phyloP scores from a whole-genome alignment of 2,113 vertebrate genomes.

The Collichthys lucidus region DNA sequence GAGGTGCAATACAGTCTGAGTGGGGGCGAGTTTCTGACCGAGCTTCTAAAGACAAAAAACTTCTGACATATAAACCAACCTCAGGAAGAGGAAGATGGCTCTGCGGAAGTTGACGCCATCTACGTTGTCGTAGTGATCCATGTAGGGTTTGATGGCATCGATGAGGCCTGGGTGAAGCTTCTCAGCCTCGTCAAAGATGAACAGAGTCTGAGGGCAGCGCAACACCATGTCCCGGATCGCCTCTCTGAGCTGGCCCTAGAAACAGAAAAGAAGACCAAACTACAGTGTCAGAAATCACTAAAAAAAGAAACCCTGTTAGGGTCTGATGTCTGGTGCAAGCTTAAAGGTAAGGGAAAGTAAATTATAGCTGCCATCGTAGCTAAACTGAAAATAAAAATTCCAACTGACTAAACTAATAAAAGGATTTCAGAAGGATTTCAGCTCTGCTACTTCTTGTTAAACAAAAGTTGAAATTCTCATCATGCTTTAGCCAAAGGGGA shows the following conservation, averaged over 20 bases:
- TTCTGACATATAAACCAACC: slow-evolving; percentile 80
- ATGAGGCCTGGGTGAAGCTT: slow-evolving; percentile 91
- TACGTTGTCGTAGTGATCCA: slow-evolving; percentile 81
- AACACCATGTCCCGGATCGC: slow-evolving; percentile 85
- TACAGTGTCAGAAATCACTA: not conserved
- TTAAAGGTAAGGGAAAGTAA: not conserved
- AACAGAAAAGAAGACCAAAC: not conserved
- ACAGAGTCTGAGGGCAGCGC: slow-evolving; percentile 89
- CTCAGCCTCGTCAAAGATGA: slow-evolving; percentile 96
- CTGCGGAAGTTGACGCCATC: slow-evolving; percentile 77
- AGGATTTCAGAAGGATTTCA: no score
- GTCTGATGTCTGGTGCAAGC: not conserved
- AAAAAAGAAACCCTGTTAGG: not conserved
- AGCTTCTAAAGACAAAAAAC: not conserved
- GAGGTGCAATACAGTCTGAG: not conserved
- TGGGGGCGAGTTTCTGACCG: not conserved
- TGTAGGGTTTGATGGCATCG: slow-evolving; percentile 88
- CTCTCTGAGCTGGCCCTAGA: slow-evolving; percentile 87
- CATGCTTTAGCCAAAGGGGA: no score
- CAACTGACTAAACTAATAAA: no score
- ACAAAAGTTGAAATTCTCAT: no score
- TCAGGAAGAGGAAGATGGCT: slow-evolving; percentile 94
- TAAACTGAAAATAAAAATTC: no score
- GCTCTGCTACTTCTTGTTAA: no score
- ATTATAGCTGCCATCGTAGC: not conserved